Evolutionary conservation across 2,113 vertebrate species (phyloP), one percentile per base, ranked within the genome.

Genomic region (Anoplopoma fimbria): DNA sequence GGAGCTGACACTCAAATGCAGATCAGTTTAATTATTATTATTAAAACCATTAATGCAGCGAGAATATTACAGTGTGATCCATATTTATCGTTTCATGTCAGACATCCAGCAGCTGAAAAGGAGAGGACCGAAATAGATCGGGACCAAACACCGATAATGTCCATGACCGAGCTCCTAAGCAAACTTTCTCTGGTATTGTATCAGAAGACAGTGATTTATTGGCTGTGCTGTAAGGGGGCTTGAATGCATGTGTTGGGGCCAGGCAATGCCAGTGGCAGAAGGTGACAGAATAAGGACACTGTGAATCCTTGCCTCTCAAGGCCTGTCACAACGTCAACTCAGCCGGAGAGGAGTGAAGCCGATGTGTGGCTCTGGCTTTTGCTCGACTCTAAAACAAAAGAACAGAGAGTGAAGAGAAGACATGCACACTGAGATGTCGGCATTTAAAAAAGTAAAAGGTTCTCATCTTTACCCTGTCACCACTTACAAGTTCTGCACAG

Each of bases 231-330:
- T 81, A 81, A 79, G 81, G 82, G 79, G 89, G 91, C 75, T 83
- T 86, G 79, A 91, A 90, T 89, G 92, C 75, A 72, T 87, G 83
- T 87, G 93, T 92, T 90, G 83, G 79, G 93, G 86, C 82, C 87
- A 92, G 87, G 94, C 81, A 88, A 86, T 93, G 84, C 77, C 93
- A 93, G 80, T 81, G 77, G 93, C 91, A 91, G 85, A 75, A 75
- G 89, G 86, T 93, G 95, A 96, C 93, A 95, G 94, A 95, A 95
- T 94, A 92, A 92, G 93, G 94, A 92, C 94, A 91, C 74, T 63
- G 84, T 79, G 88, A 42, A 83, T 91, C 90, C 86, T 88, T 89
- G 87, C 89, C 84, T 90, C 93, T 91, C 90, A 85, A 81, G 84
- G 88, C 90, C 83, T 92, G 93, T 94, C 95, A 93, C 79, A 42